Percentiles rank a stretch among this genome's conserved stretches.
These are phyloP conservation scores for Chelonoidis abingdonii DNA, from an alignment of 2,113 vertebrate genomes.

Conservation along the genomic window DNA sequence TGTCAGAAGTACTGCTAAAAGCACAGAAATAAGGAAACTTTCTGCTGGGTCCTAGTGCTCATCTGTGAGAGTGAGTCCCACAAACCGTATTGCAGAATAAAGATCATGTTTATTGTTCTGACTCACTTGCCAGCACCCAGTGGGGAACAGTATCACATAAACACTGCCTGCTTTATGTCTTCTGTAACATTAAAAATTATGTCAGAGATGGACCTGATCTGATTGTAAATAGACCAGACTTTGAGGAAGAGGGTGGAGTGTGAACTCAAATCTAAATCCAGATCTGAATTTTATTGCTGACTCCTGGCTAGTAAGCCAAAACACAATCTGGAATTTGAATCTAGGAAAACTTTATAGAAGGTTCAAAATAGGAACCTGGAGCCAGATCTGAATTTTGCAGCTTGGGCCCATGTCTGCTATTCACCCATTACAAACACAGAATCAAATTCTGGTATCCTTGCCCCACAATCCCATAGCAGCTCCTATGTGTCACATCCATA, in stretches of 20 bases:
- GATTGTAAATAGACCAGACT: neutral
- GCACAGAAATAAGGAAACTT: constrained; percentile 58
- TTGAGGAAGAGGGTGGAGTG: neutral
- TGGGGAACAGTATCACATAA: neutral
- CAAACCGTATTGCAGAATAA: neutral
- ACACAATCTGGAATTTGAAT: neutral
- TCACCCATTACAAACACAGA: neutral
- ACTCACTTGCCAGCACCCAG: neutral
- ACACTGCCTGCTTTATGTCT: neutral
- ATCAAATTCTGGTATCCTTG: neutral
- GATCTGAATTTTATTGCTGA: neutral
- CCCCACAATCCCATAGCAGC: neutral
- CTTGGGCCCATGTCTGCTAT: neutral
- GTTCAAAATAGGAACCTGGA: neutral
- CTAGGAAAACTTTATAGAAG: neutral
- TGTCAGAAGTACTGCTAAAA: constrained; percentile 75
- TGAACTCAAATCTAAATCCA: neutral
- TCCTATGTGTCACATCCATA: neutral
- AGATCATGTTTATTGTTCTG: neutral
- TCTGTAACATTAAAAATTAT: neutral
- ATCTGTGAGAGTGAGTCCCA: neutral
- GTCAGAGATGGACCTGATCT: neutral
- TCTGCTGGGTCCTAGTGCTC: constrained; percentile 83
- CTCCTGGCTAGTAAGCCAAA: neutral
- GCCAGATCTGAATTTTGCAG: neutral